Evolutionary conservation across 35 echinoderm and acorn worm genomes (phyloP).

Genomic region (Lytechinus pictus): DNA sequence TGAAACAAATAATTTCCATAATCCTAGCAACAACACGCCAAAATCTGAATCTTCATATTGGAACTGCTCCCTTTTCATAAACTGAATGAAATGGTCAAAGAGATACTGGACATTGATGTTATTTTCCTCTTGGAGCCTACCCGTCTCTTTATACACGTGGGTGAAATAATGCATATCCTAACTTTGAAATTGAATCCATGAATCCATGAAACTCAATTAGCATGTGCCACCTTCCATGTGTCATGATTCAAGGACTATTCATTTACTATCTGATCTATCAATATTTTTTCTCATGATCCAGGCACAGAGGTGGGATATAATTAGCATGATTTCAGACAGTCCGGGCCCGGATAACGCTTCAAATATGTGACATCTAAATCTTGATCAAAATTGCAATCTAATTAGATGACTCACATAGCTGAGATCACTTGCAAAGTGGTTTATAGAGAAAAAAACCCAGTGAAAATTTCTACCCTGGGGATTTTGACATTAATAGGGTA

Average conservation of each 20-base stretch:
- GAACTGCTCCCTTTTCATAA: not conserved
- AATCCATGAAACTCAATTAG: conserved; percentile 12
- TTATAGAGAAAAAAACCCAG: not conserved
- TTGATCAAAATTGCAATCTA: conserved; percentile 12
- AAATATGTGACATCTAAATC: conserved; percentile 20
- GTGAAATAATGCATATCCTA: not conserved
- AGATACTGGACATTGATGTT: not conserved
- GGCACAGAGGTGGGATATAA: not conserved
- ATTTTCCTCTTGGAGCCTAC: not conserved
- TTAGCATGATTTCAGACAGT: not conserved
- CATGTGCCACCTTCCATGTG: not conserved
- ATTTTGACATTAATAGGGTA: not conserved
- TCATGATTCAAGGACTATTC: not conserved
- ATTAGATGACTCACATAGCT: not conserved
- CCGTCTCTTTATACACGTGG: not conserved
- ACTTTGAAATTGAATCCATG: conserved; percentile 1
- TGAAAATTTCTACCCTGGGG: not conserved
- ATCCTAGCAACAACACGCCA: too few relatives aligned
- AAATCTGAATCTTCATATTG: too few relatives aligned
- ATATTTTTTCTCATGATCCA: not conserved
- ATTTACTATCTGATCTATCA: not conserved
- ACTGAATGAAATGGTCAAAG: not conserved
- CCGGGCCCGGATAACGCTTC: not conserved
- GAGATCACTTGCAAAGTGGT: not conserved
- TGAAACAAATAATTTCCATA: too few relatives aligned